These are phyloP conservation scores for Drosophila sucinea DNA, from an alignment of 1,140 invertebrate genomes.

Conservation along the genomic window DNA sequence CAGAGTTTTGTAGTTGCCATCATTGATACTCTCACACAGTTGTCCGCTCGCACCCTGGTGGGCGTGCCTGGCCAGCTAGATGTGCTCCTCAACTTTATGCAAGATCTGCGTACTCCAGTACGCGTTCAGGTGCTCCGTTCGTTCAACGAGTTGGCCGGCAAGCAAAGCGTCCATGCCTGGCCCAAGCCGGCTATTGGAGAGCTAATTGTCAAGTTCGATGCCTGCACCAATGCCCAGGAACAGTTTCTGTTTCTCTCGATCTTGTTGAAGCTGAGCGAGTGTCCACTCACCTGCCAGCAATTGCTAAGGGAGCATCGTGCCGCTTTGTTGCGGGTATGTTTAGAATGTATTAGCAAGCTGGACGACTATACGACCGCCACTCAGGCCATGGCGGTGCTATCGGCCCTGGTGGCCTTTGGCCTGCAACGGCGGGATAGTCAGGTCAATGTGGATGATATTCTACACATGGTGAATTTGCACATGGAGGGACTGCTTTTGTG, in stretches of 20 bases:
- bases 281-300: constrained; percentile 85
- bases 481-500: constrained; percentile 78
- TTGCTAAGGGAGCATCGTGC: constrained; percentile 84
- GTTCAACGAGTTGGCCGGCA: constrained; percentile 89
- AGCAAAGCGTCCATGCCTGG: constrained; percentile 92
- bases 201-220: constrained; percentile 84
- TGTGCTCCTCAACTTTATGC: constrained; percentile 84
- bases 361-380: constrained; percentile 86
- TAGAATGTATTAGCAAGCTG: constrained; percentile 85
- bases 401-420: constrained; percentile 88
- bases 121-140: constrained; percentile 90
- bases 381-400: constrained; percentile 88
- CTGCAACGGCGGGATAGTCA: constrained; percentile 53
- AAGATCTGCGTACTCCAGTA: constrained; percentile 87
- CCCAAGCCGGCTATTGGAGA: constrained; percentile 87
- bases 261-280: constrained; percentile 85
- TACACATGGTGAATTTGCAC: constrained; percentile 79
- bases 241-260: constrained; percentile 82
- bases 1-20: constrained; percentile 94
- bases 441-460: constrained; percentile 68
- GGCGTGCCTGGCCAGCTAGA: constrained; percentile 94
- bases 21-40: constrained; percentile 93
- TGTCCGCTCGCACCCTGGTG: constrained; percentile 94
- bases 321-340: constrained; percentile 84
- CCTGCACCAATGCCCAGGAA: constrained; percentile 72